Conservation (phyloP, 2,113 vertebrate genomes). For the Silurus glanis region DNA sequence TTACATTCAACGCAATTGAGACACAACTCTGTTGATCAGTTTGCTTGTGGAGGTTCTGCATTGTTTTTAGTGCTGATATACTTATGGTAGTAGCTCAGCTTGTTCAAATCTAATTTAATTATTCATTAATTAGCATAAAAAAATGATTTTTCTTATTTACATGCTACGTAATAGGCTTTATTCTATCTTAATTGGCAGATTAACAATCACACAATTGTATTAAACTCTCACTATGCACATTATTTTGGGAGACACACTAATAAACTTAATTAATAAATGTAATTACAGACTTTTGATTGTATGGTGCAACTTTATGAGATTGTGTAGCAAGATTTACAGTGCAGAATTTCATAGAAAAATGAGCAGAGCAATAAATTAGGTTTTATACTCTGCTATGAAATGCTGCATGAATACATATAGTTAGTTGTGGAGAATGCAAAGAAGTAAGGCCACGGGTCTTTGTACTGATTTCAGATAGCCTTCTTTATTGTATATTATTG, state of each 20-base stretch:
- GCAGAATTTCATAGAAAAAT: background rate
- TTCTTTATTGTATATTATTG: background rate
- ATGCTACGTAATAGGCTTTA: background rate
- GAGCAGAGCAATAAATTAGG: background rate
- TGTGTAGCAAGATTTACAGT: background rate
- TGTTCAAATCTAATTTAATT: background rate
- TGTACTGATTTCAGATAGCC: background rate
- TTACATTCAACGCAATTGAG: background rate
- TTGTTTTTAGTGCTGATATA: background rate
- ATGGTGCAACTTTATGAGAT: conserved; percentile 6
- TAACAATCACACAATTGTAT: background rate
- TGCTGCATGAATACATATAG: background rate
- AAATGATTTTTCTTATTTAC: background rate
- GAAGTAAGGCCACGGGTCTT: background rate
- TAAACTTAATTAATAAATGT: conserved; percentile 10
- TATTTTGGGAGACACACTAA: background rate
- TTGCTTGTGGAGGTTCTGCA: background rate
- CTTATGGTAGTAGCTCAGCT: background rate
- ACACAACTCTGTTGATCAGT: background rate
- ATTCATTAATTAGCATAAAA: background rate
- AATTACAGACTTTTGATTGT: conserved; percentile 8
- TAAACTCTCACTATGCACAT: background rate
- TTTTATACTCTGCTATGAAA: background rate
- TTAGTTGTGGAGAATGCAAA: background rate
- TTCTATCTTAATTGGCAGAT: background rate